These are phyloP conservation scores for Beris chalybata DNA, from an alignment of 2,888 invertebrate genomes.

Conservation along the genomic window DNA sequence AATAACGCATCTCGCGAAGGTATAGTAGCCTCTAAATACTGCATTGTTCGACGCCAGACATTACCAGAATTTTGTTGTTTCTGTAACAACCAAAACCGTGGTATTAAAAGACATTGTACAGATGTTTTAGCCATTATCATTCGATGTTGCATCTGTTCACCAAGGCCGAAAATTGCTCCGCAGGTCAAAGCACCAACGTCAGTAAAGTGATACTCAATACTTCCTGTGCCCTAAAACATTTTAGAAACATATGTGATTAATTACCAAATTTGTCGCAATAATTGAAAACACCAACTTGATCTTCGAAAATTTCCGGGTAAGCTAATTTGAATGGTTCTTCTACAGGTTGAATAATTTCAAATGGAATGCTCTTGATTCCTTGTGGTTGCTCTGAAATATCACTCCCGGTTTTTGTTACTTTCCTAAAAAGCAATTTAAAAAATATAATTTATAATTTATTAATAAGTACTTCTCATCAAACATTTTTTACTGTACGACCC, in stretches of 20 bases:
- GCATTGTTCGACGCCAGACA: conserved; percentile 51
- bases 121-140: conserved; percentile 67
- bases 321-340: background rate
- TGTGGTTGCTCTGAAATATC: too few relatives aligned
- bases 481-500: too few relatives aligned
- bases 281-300: too few relatives aligned
- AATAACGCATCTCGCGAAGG: conserved; percentile 50
- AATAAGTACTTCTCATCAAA: too few relatives aligned
- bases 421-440: too few relatives aligned
- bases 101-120: conserved; percentile 69
- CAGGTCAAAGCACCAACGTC: conserved; percentile 51
- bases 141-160: conserved; percentile 69
- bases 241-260: background rate
- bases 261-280: background rate
- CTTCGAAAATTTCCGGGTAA: too few relatives aligned
- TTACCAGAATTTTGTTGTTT: conserved; percentile 54
- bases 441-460: too few relatives aligned
- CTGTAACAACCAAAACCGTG: conserved; percentile 69
- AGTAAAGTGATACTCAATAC: conserved; percentile 49
- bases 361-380: background rate
- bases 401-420: too few relatives aligned
- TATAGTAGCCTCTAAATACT: conserved; percentile 49
- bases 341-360: background rate
- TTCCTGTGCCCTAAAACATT: background rate
- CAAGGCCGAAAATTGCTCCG: conserved; percentile 65